Conservation (phyloP, 2,113 vertebrate genomes). For the Polypterus bichir region DNA sequence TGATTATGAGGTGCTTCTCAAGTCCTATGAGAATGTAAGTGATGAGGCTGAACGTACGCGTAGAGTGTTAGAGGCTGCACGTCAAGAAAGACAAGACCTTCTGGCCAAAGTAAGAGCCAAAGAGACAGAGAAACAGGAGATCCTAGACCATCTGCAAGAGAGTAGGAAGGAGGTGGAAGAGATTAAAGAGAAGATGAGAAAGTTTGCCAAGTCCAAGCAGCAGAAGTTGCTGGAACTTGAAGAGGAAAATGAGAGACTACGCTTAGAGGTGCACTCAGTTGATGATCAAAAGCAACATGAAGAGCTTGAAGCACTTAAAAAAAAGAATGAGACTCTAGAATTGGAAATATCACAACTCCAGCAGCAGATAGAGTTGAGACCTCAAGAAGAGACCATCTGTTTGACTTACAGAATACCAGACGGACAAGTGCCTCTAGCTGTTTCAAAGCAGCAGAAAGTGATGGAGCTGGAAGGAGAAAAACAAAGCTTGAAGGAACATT, state of each 20-base stretch:
- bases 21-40: conserved; percentile 89
- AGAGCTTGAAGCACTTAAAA: not conserved
- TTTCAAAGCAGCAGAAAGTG: conserved; percentile 87
- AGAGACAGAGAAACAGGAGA: conserved; percentile 58
- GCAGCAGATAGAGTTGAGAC: conserved; percentile 29
- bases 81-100: conserved; percentile 78
- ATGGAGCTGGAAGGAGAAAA: conserved; percentile 88
- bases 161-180: conserved; percentile 64
- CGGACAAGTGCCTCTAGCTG: too few relatives aligned
- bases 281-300: conserved; percentile 9
- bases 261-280: conserved; percentile 28
- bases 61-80: conserved; percentile 62
- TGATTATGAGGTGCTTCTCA: conserved; percentile 85
- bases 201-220: conserved; percentile 89
- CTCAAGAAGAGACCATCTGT: not conserved
- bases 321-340: not conserved
- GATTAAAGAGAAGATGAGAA: conserved; percentile 93
- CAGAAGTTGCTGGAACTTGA: conserved; percentile 88
- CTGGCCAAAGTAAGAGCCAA: conserved; percentile 46
- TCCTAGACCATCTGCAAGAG: conserved; percentile 60
- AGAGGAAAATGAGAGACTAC: conserved; percentile 81
- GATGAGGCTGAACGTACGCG: conserved; percentile 77
- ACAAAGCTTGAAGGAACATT: conserved; percentile 34
- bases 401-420: too few relatives aligned
- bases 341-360: conserved; percentile 25